Percentiles rank a stretch among this genome's conserved stretches.
phyloP scores from a whole-genome alignment of 2,113 vertebrate species.

The Scomber japonicus region DNA sequence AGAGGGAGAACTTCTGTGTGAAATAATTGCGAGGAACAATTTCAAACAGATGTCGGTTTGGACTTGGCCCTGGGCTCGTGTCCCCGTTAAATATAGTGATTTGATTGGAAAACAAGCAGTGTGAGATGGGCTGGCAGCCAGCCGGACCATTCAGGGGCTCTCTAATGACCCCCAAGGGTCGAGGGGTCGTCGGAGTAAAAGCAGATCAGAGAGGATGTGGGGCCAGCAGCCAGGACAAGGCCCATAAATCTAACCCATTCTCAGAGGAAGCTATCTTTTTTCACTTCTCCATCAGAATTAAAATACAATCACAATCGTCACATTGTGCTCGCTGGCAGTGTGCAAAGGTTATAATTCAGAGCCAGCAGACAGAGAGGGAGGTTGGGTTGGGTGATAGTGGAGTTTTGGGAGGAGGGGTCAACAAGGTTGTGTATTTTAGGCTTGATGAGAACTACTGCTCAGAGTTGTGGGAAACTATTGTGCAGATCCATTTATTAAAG shows the following conservation, averaged over 20 bases:
- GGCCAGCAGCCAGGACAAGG: slow-evolving; percentile 77
- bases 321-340: slow-evolving; percentile 72
- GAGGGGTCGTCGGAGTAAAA: slow-evolving; percentile 81
- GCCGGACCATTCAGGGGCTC: slow-evolving; percentile 76
- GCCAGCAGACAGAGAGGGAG: slow-evolving; percentile 41
- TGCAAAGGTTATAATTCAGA: slow-evolving; percentile 73
- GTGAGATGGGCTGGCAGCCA: slow-evolving; percentile 77
- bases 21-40: slow-evolving; percentile 79
- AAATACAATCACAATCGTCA: slow-evolving; percentile 81
- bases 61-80: slow-evolving; percentile 78
- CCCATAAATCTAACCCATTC: slow-evolving; percentile 81
- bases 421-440: slow-evolving; percentile 65
- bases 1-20: slow-evolving; percentile 65
- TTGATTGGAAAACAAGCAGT: slow-evolving; percentile 82
- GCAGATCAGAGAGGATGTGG: slow-evolving; percentile 84
- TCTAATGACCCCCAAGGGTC: slow-evolving; percentile 83
- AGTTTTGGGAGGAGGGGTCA: slow-evolving; percentile 60
- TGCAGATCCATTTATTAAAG: slow-evolving; percentile 26
- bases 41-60: slow-evolving; percentile 82
- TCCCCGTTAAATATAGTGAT: slow-evolving; percentile 83
- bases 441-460: slow-evolving; percentile 20
- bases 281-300: slow-evolving; percentile 77
- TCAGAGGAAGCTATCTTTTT: slow-evolving; percentile 83
- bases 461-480: slow-evolving; percentile 60
- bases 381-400: slow-evolving; percentile 37